Conservation (phyloP, 2,888 invertebrate species). For the Xylota segnis region DNA sequence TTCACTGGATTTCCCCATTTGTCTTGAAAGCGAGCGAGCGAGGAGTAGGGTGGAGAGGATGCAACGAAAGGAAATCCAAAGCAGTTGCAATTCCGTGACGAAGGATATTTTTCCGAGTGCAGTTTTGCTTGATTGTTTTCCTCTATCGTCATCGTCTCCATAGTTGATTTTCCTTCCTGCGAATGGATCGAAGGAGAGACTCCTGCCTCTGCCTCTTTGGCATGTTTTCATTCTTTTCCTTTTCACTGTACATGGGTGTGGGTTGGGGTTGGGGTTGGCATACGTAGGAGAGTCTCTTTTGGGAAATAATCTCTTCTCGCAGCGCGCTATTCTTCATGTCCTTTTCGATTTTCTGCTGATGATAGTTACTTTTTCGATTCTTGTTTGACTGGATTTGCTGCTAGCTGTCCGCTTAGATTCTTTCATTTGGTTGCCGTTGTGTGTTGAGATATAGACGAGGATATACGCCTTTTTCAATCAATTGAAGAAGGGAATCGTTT, state of each 20-base stretch:
- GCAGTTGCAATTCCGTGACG: slow-evolving; percentile 74
- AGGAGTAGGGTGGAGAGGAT: slow-evolving; percentile 11
- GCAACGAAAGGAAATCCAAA: slow-evolving; percentile 57
- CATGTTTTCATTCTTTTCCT: slow-evolving; percentile 34
- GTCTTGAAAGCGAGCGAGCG: slow-evolving; percentile 45
- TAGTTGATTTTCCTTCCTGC: slow-evolving; percentile 46
- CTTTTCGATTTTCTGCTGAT: slow-evolving; percentile 77
- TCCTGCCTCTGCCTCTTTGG: slow-evolving; percentile 8
- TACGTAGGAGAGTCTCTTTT: too few relatives aligned
- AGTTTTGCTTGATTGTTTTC: slow-evolving; percentile 76
- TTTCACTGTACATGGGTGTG: slow-evolving; percentile 12
- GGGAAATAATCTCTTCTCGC: slow-evolving; percentile 72
- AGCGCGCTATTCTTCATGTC: slow-evolving; percentile 76
- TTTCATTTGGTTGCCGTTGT: slow-evolving; percentile 36
- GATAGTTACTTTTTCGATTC: slow-evolving; percentile 76
- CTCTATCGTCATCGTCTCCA: slow-evolving; percentile 50
- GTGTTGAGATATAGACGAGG: slow-evolving; percentile 40
- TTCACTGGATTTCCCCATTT: slow-evolving; percentile 68
- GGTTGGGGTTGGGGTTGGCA: slow-evolving; percentile 14
- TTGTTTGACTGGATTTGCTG: slow-evolving; percentile 74
- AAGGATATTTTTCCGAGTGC: slow-evolving; percentile 76
- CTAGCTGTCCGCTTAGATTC: slow-evolving; percentile 71
- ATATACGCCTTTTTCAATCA: slow-evolving; percentile 75
- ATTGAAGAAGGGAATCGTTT: slow-evolving; percentile 67
- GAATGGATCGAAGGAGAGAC: slow-evolving; percentile 1